Evolutionary conservation across 1,140 invertebrate species (phyloP), one percentile per base, ranked within the genome.

Genomic region (Neodiprion lecontei): DNA sequence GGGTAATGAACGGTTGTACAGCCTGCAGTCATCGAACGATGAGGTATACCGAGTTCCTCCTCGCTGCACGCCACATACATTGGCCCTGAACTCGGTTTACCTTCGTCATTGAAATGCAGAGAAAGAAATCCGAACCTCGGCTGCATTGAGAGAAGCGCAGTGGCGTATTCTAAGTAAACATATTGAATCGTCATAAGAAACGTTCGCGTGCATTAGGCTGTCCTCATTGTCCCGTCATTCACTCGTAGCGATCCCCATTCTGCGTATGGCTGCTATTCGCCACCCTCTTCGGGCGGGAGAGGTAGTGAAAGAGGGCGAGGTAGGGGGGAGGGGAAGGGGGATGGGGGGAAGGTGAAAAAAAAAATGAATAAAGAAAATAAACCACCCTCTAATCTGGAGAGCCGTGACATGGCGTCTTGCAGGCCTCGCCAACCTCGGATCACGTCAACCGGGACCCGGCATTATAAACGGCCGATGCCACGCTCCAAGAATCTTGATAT

Each of bases 211-310:
- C 86, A 88, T 87, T 84, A 83, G 84, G 82, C 78, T 77, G 68
- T 71, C 78, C 82, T 86, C 84, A 89, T 89, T 89, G 87, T 89
- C 86, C 88, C 88, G 88, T 89, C 88, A 89, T 89, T 88, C 88
- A 88, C 82, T 88, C 88, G 83, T 89, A 86, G 83, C 84, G n/a
- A 17, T 61, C 53, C 53, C 53, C 28, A 40, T 40, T 40, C 28
- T 40, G 28, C 28, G 28, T 40, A 40, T 40, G 28, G 28, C 28
- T 40, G 28, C 28, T 5, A 40, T 40, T 40, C n/a, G 7, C 53
- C 53, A 61, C 53, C 53, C 53, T 21, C 67, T 23, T 14, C 23
- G 10, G 10, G 67, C 17, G 61, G 17, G 17, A 65, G 61, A 14
- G 61, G 17, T 5, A 65, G 61, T 17, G 61, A 14, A 14, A 21